These are phyloP conservation scores for Lutjanus argentimaculatus DNA, from an alignment of 2,797 vertebrate species.

Conservation along the genomic window DNA sequence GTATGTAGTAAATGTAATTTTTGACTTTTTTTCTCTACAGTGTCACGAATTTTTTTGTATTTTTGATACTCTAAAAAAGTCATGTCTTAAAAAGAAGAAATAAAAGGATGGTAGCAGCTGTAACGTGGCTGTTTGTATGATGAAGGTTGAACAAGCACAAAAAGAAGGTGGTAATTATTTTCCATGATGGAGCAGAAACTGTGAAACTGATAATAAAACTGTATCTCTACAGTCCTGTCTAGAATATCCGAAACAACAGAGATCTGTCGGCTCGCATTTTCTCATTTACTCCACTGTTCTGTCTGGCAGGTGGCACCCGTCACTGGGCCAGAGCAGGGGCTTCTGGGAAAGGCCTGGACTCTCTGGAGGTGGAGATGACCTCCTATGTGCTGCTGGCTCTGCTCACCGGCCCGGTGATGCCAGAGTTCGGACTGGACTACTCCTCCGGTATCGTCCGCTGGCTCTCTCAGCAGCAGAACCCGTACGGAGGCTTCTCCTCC, in stretches of 20 bases:
- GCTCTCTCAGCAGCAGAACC: conserved; percentile 88
- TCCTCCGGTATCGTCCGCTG: conserved; percentile 82
- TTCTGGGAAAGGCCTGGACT: conserved; percentile 63
- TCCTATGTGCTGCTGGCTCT: conserved; percentile 88
- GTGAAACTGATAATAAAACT: background rate
- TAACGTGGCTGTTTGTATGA: too few relatives aligned
- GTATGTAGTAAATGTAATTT: background rate
- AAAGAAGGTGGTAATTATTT: too few relatives aligned
- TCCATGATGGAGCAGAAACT: background rate
- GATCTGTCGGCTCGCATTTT: too few relatives aligned
- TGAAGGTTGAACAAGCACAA: too few relatives aligned
- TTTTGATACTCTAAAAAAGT: background rate
- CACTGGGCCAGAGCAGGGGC: conserved; percentile 75
- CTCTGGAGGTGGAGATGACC: conserved; percentile 90
- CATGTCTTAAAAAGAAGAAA: too few relatives aligned
- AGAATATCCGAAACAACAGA: background rate
- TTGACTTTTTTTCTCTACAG: background rate
- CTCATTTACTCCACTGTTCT: background rate
- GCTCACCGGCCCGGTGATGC: conserved; percentile 80
- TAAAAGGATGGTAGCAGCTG: background rate
- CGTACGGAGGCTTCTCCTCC: conserved; percentile 90
- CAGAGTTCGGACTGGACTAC: conserved; percentile 80
- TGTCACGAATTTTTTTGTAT: background rate
- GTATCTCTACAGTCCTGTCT: background rate
- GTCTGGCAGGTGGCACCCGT: conserved; percentile 65